These are phyloP conservation scores for Synergus japonicus DNA, from an alignment of 2,888 invertebrate species.

Conservation along the genomic window DNA sequence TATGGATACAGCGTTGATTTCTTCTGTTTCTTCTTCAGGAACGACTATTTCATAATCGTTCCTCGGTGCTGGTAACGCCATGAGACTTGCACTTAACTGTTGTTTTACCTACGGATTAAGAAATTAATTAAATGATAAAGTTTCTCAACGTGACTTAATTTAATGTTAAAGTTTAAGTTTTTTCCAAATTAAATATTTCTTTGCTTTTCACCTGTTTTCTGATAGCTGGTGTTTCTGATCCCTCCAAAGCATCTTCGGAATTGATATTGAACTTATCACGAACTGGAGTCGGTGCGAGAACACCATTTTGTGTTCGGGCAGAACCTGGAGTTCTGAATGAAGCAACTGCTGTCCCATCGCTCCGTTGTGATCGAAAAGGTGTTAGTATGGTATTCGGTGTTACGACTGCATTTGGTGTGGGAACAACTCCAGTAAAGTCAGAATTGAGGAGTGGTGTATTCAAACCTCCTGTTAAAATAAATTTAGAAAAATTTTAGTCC, in stretches of 20 bases:
- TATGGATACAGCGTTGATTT: slow-evolving; percentile 71
- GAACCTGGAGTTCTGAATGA: slow-evolving; percentile 80
- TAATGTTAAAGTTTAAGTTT: not conserved
- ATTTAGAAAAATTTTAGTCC: slow-evolving; percentile 10
- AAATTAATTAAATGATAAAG: not conserved
- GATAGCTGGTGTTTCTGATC: slow-evolving; percentile 85
- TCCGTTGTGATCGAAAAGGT: slow-evolving; percentile 88
- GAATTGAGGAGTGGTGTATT: slow-evolving; percentile 95
- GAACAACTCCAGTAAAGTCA: slow-evolving; percentile 91
- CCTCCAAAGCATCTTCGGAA: slow-evolving; percentile 87
- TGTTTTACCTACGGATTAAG: slow-evolving; percentile 80
- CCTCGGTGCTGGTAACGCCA: slow-evolving; percentile 91
- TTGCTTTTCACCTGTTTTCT: slow-evolving; percentile 81
- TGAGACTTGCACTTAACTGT: slow-evolving; percentile 87
- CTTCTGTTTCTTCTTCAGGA: slow-evolving; percentile 87
- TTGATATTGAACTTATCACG: slow-evolving; percentile 98
- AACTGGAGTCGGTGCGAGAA: slow-evolving; percentile 83
- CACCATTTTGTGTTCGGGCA: slow-evolving; percentile 77
- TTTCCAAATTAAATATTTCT: not conserved
- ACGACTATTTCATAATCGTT: slow-evolving; percentile 99
- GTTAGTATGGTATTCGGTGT: slow-evolving; percentile 96
- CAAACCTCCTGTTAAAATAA: slow-evolving; percentile 83
- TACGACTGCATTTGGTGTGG: slow-evolving; percentile 84
- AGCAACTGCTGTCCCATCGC: slow-evolving; percentile 79
- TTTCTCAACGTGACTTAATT: not conserved